A percentile compares a stretch with the other conserved stretches of the same genome.
phyloP scores from a whole-genome alignment of 2,113 vertebrate species.

The Lepus americanus region DNA sequence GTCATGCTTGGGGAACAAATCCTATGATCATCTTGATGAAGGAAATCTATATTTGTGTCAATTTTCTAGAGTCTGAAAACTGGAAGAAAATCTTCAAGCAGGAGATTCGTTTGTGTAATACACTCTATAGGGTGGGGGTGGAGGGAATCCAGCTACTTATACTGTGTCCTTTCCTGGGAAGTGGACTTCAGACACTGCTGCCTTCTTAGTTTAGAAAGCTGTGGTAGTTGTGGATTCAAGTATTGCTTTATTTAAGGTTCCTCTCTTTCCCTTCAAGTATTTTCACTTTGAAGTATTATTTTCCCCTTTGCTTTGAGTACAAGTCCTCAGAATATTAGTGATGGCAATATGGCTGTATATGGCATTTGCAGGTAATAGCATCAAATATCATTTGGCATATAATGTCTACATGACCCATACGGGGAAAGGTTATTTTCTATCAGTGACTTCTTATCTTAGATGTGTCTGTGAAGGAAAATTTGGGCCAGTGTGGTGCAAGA shows the following conservation, averaged over 20 bases:
- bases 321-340: neutral
- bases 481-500: neutral
- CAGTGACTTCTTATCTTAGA: neutral
- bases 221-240: neutral
- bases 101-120: neutral
- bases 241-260: neutral
- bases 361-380: neutral
- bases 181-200: neutral
- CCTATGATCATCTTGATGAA: neutral
- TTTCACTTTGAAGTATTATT: neutral
- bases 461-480: neutral
- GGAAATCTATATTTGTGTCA: neutral
- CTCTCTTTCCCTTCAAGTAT: neutral
- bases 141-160: neutral
- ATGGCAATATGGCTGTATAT: neutral
- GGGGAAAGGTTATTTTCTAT: neutral
- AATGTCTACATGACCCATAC: neutral
- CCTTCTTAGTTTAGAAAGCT: constrained; percentile 24
- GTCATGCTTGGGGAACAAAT: neutral
- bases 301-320: neutral
- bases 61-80: neutral
- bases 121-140: neutral
- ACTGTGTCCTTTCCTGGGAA: neutral
- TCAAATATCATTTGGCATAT: neutral
- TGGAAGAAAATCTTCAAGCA: constrained; percentile 9